Percentiles rank a stretch among this genome's conserved stretches.
These are phyloP conservation scores for Hirtodrosophila alboralis DNA, from an alignment of 2,888 invertebrate genomes.

Conservation along the genomic window DNA sequence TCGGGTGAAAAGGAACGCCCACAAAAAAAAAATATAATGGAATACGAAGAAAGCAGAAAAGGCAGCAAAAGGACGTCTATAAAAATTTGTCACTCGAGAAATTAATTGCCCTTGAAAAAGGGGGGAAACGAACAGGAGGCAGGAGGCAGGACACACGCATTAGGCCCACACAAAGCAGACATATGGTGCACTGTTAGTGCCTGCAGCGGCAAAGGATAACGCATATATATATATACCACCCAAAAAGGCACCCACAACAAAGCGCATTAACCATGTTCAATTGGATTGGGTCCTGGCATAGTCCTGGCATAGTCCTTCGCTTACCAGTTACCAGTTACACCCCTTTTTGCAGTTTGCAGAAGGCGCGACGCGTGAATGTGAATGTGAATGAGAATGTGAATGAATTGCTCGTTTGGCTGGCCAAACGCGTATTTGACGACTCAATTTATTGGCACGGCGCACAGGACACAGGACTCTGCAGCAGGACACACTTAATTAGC, in stretches of 20 bases:
- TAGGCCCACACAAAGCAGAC: conserved; percentile 73
- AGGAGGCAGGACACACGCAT: conserved; percentile 55
- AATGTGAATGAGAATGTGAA: no score
- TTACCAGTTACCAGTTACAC: conserved; percentile 62
- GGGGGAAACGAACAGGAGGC: conserved; percentile 9
- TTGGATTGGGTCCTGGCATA: conserved; percentile 52
- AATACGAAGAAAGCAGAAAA: conserved; percentile 38
- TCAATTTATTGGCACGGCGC: conserved; percentile 79
- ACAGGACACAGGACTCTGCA: no score
- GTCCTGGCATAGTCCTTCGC: conserved; percentile 4
- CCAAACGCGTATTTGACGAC: conserved; percentile 67
- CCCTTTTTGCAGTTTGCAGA: conserved; percentile 74
- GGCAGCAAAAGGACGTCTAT: conserved; percentile 63
- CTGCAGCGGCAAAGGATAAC: conserved; percentile 47
- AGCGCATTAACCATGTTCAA: conserved; percentile 74
- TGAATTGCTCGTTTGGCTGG: conserved; percentile 62
- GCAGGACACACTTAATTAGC: conserved; percentile 84
- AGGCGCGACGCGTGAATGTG: conserved; percentile 49
- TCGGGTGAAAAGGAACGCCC: conserved; percentile 67
- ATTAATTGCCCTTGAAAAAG: conserved; percentile 84
- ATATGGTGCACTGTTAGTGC: conserved; percentile 70
- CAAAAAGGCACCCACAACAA: conserved; percentile 74
- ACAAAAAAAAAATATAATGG: conserved; percentile 47
- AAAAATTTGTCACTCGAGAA: conserved; percentile 83
- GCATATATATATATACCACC: conserved; percentile 18